Percentiles rank a stretch among this genome's conserved stretches.
These are phyloP conservation scores for Macroramphosus scolopax DNA, from an alignment of 2,797 vertebrate genomes.

Conservation along the genomic window DNA sequence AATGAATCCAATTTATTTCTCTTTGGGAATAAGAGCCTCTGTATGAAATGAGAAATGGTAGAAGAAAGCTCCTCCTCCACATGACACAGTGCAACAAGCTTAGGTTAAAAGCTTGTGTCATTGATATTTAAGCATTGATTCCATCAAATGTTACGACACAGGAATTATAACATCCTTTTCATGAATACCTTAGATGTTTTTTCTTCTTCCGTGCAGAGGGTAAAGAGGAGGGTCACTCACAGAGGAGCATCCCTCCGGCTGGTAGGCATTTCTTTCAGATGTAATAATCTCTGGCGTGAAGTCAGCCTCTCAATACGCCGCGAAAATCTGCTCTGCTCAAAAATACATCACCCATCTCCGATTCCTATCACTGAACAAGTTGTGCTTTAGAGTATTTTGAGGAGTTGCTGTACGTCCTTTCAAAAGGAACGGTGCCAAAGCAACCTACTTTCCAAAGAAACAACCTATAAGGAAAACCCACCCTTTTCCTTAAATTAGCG, in stretches of 20 bases:
- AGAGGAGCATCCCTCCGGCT: slow-evolving; percentile 8
- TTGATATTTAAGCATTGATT: slow-evolving; percentile 4
- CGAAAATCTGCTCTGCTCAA: neutral
- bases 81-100: slow-evolving; percentile 16
- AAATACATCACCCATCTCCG: slow-evolving; percentile 3
- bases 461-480: slow-evolving; percentile 22
- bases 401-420: slow-evolving; percentile 1
- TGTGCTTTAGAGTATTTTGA: neutral
- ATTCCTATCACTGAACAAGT: slow-evolving; percentile 4
- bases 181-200: slow-evolving; percentile 5
- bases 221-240: slow-evolving; percentile 4
- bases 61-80: slow-evolving; percentile 20
- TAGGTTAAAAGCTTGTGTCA: slow-evolving; percentile 13
- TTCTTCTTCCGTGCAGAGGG: neutral
- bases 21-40: slow-evolving; percentile 14
- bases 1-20: slow-evolving; percentile 25
- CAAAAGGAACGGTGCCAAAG: neutral
- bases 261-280: neutral
- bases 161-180: slow-evolving; percentile 1
- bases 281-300: slow-evolving; percentile 17
- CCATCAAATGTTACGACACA: neutral
- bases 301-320: slow-evolving; percentile 5
- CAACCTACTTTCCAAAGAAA: slow-evolving; percentile 34
- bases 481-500: slow-evolving; percentile 24
- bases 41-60: slow-evolving; percentile 10